Evolutionary conservation across 2,888 invertebrate species (phyloP), one percentile per base, ranked within the genome.

Genomic region (Teleogryllus oceanicus): DNA sequence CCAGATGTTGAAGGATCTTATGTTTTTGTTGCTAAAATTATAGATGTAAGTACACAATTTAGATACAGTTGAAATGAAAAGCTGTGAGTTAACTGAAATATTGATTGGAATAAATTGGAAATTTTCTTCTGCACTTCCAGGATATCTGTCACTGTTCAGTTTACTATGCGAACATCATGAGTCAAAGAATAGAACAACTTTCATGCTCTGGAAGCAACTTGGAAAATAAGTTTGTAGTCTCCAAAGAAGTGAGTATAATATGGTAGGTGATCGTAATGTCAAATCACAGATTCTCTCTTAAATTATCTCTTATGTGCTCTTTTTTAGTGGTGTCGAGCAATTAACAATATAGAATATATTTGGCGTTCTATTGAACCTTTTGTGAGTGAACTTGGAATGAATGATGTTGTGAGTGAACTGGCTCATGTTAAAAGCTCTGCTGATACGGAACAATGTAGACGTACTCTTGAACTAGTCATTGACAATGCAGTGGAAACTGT

Each of bases 321-420:
- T 50, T 83, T 84, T n/a, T 85, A 91, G 89, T 94, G 98, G 92
- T 99, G 98, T 85, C 91, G 96, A 50, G 96, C 97, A 8, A 96
- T 98, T 82, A 99, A 99, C 88, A 98, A 99, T 85, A 97, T 98
- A 83, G 97, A 98, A 86, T 97, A 97, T 86, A 96, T 98, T 49
- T 90, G 96, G 4, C 94, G 95, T 85, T 94, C 95, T 21, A 89
- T 99, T 83, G 91, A 91, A 81, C 94, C 96, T 0, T 94, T 98
- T 85, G 94, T 96, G 0, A 92, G 92, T 79, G 96, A 96, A 85
- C 88, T 99, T 50, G 95, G 94, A 18, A 92, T 94, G 87, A 92
- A 94, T 78, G 90, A 91, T 16, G 93, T 96, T 75, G 90, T 96
- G 77, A 89, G 91, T 82, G 90, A 90, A 84, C 88, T 96, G 83